Conservation (phyloP, 2,113 vertebrate genomes). For the Micronycteris hirsuta region DNA sequence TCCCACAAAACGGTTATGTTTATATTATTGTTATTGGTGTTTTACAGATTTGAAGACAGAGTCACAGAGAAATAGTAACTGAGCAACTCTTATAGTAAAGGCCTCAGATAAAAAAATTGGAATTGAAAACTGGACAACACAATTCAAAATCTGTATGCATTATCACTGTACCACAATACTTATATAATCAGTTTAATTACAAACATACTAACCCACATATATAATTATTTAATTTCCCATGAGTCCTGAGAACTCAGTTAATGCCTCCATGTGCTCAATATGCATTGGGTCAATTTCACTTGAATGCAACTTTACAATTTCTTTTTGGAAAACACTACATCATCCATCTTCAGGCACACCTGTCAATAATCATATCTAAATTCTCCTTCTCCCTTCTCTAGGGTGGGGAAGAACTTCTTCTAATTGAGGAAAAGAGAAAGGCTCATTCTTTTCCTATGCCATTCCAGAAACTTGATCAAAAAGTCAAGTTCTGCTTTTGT, state of each 20-base stretch:
- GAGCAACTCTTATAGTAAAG: background rate
- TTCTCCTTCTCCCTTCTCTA: background rate
- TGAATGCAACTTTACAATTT: background rate
- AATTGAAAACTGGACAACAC: background rate
- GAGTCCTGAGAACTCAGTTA: background rate
- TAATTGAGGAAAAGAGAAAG: background rate
- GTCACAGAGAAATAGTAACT: background rate
- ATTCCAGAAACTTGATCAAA: background rate
- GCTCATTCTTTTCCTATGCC: background rate
- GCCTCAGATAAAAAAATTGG: background rate
- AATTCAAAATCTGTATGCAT: background rate
- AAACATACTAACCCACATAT: background rate
- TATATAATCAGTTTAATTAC: background rate
- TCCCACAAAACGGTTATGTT: background rate
- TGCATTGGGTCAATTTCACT: background rate
- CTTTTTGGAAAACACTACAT: background rate
- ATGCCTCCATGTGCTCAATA: background rate
- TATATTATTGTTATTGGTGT: background rate
- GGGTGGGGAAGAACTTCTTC: background rate
- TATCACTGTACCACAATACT: background rate
- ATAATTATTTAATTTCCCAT: background rate
- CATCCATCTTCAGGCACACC: background rate
- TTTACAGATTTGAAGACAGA: background rate
- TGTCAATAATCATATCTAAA: background rate
- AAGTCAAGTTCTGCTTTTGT: background rate